Evolutionary conservation across 2,113 vertebrate species (phyloP), one percentile per base, ranked within the genome.

Genomic region (Peromyscus californicus): DNA sequence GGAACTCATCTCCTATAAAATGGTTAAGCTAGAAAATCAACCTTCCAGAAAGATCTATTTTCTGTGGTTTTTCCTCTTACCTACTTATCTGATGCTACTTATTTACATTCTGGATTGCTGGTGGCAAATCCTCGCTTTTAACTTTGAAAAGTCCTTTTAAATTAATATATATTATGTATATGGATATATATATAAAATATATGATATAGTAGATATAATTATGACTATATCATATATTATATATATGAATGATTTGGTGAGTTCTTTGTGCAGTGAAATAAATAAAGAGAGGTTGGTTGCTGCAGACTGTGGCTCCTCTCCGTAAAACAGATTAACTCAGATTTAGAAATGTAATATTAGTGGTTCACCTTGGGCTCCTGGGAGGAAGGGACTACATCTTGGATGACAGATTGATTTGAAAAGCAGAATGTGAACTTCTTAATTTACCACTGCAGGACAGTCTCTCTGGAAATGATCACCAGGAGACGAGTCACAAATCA

Each of bases 401-500:
- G 92, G 63, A 85, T 26, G 69, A 59, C 93, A 92, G 74, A 74
- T 61, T 96, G 69, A 96, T 90, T 94, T 85, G 92, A 93, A 75
- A 96, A 87, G 67, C 78, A 93, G 69, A 96, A 97, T 76, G 83
- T 24, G 89, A 84, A 54, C 74, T 93, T 90, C 94, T 92, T 95
- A 95, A 95, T 97, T 96, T 96, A 83, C 76, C 29, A 61, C 89
- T 54, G 89, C 45, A 70, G 70, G 21, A 90, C 85, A 79, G 61
- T 69, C 90, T 72, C 94, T 90, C 89, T 92, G 94, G 87, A 96
- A 76, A 75, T 61, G 93, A 93, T 93, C 93, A 89, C 42, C 59
- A 75, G 51, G n/a, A 93, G 31, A 90, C 61, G 59, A 94, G 75
- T 59, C 93, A 95, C 96, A 97, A 96, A 96, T 96, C 86, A 96